phyloP scores from a whole-genome alignment of 64 coral and sea anemone species.

The Stichodactyla helianthus region DNA sequence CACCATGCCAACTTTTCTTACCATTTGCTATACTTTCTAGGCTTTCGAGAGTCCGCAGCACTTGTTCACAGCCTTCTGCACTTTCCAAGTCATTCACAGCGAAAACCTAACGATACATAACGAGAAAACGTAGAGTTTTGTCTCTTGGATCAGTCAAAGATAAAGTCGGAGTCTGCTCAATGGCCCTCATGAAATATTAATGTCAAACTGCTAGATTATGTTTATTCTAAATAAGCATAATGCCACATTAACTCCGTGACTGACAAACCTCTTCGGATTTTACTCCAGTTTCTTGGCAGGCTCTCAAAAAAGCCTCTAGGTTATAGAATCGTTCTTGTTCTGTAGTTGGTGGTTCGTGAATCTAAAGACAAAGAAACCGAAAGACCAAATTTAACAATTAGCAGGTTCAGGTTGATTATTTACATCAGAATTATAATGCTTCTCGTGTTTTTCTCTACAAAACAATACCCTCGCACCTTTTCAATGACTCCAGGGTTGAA shows the following conservation, averaged over 20 bases:
- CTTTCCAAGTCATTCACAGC: constrained; percentile 36
- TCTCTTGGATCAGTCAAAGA: not conserved
- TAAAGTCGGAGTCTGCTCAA: constrained; percentile 59
- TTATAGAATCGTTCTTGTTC: constrained; percentile 28
- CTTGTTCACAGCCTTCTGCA: constrained; percentile 22
- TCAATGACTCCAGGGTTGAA: constrained; percentile 46
- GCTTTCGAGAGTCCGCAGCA: constrained; percentile 42
- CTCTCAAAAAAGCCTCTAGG: constrained; percentile 42
- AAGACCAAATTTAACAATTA: constrained; percentile 31
- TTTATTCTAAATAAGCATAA: constrained; percentile 60
- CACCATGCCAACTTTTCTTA: constrained; percentile 11
- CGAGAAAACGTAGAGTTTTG: constrained; percentile 14
- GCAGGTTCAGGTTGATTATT: constrained; percentile 32
- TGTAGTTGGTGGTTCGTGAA: constrained; percentile 23
- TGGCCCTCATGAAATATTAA: constrained; percentile 62
- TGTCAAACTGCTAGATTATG: constrained; percentile 28
- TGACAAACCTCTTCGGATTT: constrained; percentile 54
- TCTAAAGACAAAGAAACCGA: constrained; percentile 40
- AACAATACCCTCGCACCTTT: constrained; percentile 49
- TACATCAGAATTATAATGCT: constrained; percentile 42
- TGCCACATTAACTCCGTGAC: constrained; percentile 33
- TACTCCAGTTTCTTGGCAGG: constrained; percentile 52
- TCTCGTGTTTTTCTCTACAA: not conserved
- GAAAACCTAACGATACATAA: constrained; percentile 49
- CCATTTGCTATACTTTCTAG: constrained; percentile 54